A percentile compares a stretch with the other conserved stretches of the same genome.
phyloP scores from a whole-genome alignment of 1,140 invertebrate species.

The Lamellibrachia luymesi region DNA sequence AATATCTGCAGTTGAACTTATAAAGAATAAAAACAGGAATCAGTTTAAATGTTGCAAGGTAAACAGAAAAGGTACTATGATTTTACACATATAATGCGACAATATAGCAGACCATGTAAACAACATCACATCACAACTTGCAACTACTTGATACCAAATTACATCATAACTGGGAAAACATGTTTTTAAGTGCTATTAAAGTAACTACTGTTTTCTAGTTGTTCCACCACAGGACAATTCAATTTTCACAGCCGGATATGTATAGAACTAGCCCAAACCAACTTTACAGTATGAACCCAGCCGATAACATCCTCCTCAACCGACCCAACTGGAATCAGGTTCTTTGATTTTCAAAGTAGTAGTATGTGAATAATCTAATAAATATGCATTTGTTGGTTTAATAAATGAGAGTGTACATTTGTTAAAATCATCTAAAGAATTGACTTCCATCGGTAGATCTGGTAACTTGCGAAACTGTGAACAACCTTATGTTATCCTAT shows the following conservation, averaged over 20 bases:
- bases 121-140: background rate
- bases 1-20: background rate
- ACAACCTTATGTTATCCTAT: too few species aligned
- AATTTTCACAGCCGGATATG: background rate
- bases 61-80: background rate
- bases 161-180: too few species aligned
- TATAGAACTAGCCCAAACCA: background rate
- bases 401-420: too few species aligned
- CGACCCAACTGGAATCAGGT: too few species aligned
- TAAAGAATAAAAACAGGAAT: background rate
- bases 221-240: background rate
- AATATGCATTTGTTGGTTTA: too few species aligned
- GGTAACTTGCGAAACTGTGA: too few species aligned
- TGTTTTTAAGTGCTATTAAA: background rate
- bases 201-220: background rate
- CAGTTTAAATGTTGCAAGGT: background rate
- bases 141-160: background rate
- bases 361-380: too few species aligned
- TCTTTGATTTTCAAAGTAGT: too few species aligned
- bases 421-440: too few species aligned
- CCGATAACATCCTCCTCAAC: background rate
- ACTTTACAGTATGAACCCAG: background rate
- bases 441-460: too few species aligned
- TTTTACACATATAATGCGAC: background rate
- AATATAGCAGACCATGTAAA: background rate